These are phyloP conservation scores for Neuroterus valhalla DNA, from an alignment of 1,140 invertebrate species.

Conservation along the genomic window DNA sequence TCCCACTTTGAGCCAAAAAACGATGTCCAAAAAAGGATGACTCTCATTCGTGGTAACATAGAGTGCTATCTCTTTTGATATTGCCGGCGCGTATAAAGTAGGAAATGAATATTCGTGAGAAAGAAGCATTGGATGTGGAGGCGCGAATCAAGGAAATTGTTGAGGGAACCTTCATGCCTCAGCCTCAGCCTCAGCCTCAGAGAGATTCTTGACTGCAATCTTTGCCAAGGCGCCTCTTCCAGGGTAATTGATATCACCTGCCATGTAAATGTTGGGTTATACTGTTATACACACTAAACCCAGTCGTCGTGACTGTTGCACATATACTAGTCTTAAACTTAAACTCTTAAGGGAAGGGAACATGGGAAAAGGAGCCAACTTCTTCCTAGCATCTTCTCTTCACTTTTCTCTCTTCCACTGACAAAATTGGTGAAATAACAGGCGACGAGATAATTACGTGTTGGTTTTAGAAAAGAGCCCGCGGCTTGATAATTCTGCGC, in stretches of 20 bases:
- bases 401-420: constrained; percentile 28
- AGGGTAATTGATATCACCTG: constrained; percentile 74
- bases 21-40: background rate
- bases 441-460: constrained; percentile 73
- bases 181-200: no score
- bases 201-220: constrained; percentile 41
- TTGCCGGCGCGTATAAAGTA: constrained; percentile 17
- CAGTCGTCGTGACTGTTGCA: constrained; percentile 46
- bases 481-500: constrained; percentile 68
- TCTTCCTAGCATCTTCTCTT: constrained; percentile 28
- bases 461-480: constrained; percentile 74
- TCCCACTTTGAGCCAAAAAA: background rate
- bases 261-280: constrained; percentile 72
- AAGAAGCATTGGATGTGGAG: constrained; percentile 35
- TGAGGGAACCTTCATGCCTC: constrained; percentile 42
- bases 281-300: background rate
- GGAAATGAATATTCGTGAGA: constrained; percentile 20
- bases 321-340: no score
- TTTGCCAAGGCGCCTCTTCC: constrained; percentile 49
- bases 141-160: constrained; percentile 68
- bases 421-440: constrained; percentile 67
- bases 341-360: background rate
- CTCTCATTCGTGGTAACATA: background rate
- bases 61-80: constrained; percentile 6
- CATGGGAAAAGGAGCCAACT: constrained; percentile 35